Percentiles rank a stretch among this genome's conserved stretches.
Conservation (phyloP, 2,797 vertebrate genomes). For the Acropternis orthonyx region DNA sequence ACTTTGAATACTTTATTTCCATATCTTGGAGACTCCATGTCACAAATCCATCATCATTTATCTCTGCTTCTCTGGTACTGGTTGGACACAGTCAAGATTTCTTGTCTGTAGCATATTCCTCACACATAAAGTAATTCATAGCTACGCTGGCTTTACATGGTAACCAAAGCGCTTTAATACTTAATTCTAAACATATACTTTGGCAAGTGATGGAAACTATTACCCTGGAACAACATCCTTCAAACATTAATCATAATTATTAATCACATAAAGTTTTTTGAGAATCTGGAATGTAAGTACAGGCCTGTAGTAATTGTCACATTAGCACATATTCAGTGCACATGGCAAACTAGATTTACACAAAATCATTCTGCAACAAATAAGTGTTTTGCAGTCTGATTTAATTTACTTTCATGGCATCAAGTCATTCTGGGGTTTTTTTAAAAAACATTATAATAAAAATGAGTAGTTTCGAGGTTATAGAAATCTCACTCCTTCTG, state of each 20-base stretch:
- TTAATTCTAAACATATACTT: conserved; percentile 69
- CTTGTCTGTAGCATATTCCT: conserved; percentile 56
- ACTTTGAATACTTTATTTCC: conserved; percentile 61
- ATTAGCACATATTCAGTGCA: conserved; percentile 51
- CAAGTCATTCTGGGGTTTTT: conserved; percentile 59
- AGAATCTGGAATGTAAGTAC: conserved; percentile 52
- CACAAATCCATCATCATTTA: conserved; percentile 70
- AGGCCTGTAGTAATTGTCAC: conserved; percentile 57
- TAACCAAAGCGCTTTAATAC: conserved; percentile 50
- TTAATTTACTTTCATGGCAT: conserved; percentile 64
- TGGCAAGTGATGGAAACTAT: conserved; percentile 63
- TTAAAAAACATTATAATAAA: conserved; percentile 60
- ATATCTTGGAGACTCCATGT: not conserved
- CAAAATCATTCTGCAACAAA: conserved; percentile 67
- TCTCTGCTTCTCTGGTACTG: conserved; percentile 42
- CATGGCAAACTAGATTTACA: conserved; percentile 19
- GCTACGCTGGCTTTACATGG: conserved; percentile 5
- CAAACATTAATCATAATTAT: conserved; percentile 73
- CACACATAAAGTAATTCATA: conserved; percentile 38
- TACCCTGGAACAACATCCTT: conserved; percentile 64
- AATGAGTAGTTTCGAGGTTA: conserved; percentile 49
- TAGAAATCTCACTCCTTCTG: conserved; percentile 73
- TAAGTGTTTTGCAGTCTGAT: conserved; percentile 69
- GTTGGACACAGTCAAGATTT: conserved; percentile 41
- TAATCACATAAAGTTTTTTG: conserved; percentile 61